A percentile compares a stretch with the other conserved stretches of the same genome.
These are phyloP conservation scores for Tolmerus cingulatus DNA, from an alignment of 2,888 invertebrate genomes.

Conservation along the genomic window DNA sequence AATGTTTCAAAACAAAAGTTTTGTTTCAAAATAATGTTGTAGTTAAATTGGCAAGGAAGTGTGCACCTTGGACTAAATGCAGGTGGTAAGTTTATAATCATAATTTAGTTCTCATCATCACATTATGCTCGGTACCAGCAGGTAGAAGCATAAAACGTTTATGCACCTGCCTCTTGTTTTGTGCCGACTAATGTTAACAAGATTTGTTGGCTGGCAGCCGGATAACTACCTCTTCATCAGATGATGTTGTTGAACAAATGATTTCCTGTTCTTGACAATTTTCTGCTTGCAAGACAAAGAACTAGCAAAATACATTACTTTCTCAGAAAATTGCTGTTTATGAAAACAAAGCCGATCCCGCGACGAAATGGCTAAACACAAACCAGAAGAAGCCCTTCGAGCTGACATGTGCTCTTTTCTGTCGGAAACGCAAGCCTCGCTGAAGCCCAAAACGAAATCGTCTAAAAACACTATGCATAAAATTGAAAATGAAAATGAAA, in stretches of 20 bases:
- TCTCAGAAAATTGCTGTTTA: background rate
- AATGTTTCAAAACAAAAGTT: background rate
- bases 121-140: background rate
- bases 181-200: background rate
- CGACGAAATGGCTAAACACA: background rate
- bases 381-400: background rate
- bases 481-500: background rate
- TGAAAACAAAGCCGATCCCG: background rate
- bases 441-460: background rate
- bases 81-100: background rate
- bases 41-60: background rate
- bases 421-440: background rate
- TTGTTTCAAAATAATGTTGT: background rate
- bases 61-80: background rate
- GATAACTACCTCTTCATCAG: background rate
- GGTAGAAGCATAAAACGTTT: background rate
- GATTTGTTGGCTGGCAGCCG: background rate
- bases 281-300: background rate
- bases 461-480: background rate
- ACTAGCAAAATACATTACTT: background rate
- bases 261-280: background rate
- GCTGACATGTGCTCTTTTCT: background rate
- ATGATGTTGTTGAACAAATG: background rate
- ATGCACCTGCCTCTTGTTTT: background rate
- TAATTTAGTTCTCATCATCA: background rate